Base-by-base conservation (phyloP, 2,888 invertebrate genomes). In the Morpho deidamia region DNA sequence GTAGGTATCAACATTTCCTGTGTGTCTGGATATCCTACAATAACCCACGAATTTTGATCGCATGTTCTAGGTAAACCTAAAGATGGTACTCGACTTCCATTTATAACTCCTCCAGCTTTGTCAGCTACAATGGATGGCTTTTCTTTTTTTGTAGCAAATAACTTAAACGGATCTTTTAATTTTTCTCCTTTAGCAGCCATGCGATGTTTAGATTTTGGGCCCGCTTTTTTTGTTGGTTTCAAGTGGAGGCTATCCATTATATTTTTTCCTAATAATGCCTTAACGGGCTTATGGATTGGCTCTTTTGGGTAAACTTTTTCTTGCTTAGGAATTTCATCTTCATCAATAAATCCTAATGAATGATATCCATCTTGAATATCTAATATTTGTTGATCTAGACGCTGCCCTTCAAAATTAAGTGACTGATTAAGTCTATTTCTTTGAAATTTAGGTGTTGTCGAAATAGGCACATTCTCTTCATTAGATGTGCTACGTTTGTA, bases 381-480 rank as follows among this genome's bases (percentile, higher is more conserved):
- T 49, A 90, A 69, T 65, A 90, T 89, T 71, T 90, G 90, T 63
- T 90, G 90, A 59, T 90, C 90, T 65, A 90, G 63, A 55, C 81
- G 74, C 59, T 90, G 89, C 1, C 81, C 86, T 66, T 88, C 87
- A 58, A 86, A 88, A 60, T 90, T 89, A 0, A 90, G 72, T 2
- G 90, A 90, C 66, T 89, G 86, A 62, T 90, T 90, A 38, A 90
- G 59, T 60, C 89, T 84, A 63, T 85, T 87, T 70, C 90, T 82
- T 77, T 90, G 81, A 63, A 90, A 90, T 62, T 76, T 81, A n/a
- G 87, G 86, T 46, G 88, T 85, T 23, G 71, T 75, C 9, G 76
- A 69, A 50, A 81, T 79, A 8, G 84, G 72, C 34, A 71, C 52
- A 43, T 77, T 73, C 8, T 85, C 77, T 64, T 88, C 87, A 63